Evolutionary conservation across 92 coral and sea anemone species (phyloP), one percentile per base, ranked within the genome.

Genomic region (Hydrozoanthus gracilis): DNA sequence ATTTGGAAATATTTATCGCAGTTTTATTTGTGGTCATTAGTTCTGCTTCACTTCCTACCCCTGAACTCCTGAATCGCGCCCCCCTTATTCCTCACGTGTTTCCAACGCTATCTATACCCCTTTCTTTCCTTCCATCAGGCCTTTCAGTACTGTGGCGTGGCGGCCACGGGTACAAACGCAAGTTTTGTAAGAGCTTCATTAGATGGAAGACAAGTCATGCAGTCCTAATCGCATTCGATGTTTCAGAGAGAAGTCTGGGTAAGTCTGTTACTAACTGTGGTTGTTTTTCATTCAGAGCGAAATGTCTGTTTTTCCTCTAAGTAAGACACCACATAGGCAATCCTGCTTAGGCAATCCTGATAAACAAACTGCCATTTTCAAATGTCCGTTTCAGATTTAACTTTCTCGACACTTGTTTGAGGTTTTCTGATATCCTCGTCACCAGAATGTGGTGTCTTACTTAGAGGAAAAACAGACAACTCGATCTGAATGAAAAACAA

Each of bases 1-100:
- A 71, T 71, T 44, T 71, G 76, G 51, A 7, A 71, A 51, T 71
- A 6, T 71, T 39, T 44, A 9, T 71, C 76, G 50, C 51, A 9
- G 12, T 71, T 71, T 71, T 44, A 62, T 17, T 71, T 71, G 76
- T 71, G 15, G 76, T 51, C 76, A 71, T 52, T 71, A 71, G 45
- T 45, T 71, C 52, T 44, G 0, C 18, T 44, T 71, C 76, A 71
- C 16, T 7, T 71, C 17, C 76, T 8, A 8, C 44, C 51, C 15
- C 51, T 71, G 76, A 71, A 44, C 52, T 44, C 76, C 17, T 45
- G 51, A 44, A 44, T 71, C 76, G 3, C 51, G 7, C 76, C 76
- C 45, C 76, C 76, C 12, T 18, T 9, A 51, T 7, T 71, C 51
- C 62, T 55, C 62, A 8, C 62, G 62, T 55, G 12, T 71, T 71